Evolutionary conservation across 2,888 invertebrate genomes (phyloP).

Genomic region (Formica aserva): DNA sequence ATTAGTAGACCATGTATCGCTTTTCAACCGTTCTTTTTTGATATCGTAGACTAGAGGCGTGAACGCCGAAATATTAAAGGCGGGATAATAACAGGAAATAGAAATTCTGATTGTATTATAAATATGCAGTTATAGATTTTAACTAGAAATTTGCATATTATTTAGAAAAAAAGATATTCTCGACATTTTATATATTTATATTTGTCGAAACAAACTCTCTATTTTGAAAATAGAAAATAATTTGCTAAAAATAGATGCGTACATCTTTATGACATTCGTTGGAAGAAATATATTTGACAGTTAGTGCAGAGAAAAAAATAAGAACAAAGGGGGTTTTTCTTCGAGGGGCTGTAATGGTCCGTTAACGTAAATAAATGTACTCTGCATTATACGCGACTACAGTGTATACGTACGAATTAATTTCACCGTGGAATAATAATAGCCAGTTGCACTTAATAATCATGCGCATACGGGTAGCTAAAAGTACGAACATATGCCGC

Average conservation of each 20-base stretch:
- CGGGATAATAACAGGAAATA: background rate
- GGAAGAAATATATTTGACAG: background rate
- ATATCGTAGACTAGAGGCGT: background rate
- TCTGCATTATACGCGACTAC: background rate
- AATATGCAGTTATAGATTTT: background rate
- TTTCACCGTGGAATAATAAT: slow-evolving; percentile 49
- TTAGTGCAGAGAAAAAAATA: background rate
- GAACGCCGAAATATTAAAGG: slow-evolving; percentile 5
- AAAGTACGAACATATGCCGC: slow-evolving; percentile 55
- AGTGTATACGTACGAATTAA: slow-evolving; percentile 36
- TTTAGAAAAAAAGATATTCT: background rate
- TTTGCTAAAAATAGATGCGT: background rate
- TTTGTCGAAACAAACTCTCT: background rate
- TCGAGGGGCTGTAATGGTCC: slow-evolving; percentile 10
- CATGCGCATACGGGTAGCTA: slow-evolving; percentile 33
- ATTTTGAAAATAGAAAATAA: background rate
- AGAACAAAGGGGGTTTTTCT: background rate
- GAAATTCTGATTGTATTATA: background rate
- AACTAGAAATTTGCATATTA: background rate
- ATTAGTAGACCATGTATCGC: slow-evolving; percentile 67
- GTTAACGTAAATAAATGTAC: slow-evolving; percentile 40
- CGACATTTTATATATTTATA: background rate
- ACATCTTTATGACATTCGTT: background rate
- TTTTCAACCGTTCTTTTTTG: slow-evolving; percentile 50
- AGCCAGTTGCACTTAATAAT: slow-evolving; percentile 43